Evolutionary conservation across 2,797 vertebrate species (phyloP), one percentile per base, ranked within the genome.

Genomic region (Lophius americanus): DNA sequence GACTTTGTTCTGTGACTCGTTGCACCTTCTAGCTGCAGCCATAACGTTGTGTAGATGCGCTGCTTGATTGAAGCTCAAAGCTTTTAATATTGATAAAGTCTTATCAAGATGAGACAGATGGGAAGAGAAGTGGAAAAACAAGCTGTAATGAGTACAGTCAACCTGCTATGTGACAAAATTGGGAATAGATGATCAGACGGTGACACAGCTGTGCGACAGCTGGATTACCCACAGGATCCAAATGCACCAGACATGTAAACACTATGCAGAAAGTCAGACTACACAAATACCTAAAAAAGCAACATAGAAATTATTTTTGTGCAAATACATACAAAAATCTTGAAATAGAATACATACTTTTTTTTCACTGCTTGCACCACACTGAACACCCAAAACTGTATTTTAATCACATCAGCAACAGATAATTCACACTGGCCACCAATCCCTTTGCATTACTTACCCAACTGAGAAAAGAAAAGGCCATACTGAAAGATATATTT

Each of bases 111-210:
- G 14, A 71, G 79, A 73, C 91, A 93, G 89, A 92, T 93, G 90
- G 87, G 67, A 64, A 68, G 76, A 78, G 84, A 85, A 75, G 80
- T 68, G 76, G 23, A 88, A 88, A 91, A 91, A 92, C 91, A 93
- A 91, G 90, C 88, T 69, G 70, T 93, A 93, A 93, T 93, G 91
- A 94, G 90, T 80, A 70, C 69, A 77, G 68, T 60, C 85, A 77
- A 79, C 81, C 90, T 90, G 88, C 84, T 89, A 87, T 79, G 82
- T 81, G 70, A 83, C 82, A 76, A 84, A 64, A 32, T 38, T 68
- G 87, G 91, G 88, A 84, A 78, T 86, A 83, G 69, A 91, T 85
- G 83, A 93, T 89, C 90, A 92, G 87, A 91, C 83, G 60, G 81
- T 85, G 10, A 73, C 77, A 78, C 81, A 91, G 85, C 87, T 88